phyloP scores from a whole-genome alignment of 1,140 invertebrate genomes.

The Tetramorium parvispinum region DNA sequence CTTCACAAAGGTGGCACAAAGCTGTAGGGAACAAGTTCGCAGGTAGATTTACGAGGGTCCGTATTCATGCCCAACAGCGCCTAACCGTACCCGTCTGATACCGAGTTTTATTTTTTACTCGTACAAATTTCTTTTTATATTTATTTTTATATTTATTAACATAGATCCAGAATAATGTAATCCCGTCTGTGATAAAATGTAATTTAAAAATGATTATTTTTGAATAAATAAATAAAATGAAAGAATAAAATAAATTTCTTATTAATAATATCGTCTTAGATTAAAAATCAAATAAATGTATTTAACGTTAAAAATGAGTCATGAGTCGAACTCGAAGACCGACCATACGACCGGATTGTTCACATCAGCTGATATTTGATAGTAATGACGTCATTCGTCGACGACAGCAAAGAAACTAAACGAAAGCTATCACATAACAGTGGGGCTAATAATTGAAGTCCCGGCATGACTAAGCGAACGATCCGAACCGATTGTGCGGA shows the following conservation, averaged over 20 bases:
- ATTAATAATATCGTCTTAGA: background rate
- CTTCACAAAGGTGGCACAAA: slow-evolving; percentile 24
- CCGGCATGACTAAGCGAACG: slow-evolving; percentile 55
- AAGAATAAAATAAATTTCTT: background rate
- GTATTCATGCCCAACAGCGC: slow-evolving; percentile 31
- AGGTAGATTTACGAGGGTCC: slow-evolving; percentile 30
- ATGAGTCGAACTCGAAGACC: background rate
- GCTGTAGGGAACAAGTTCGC: slow-evolving; percentile 11
- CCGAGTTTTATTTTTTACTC: background rate
- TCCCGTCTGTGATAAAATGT: background rate
- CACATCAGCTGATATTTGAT: slow-evolving; percentile 53
- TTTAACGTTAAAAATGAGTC: background rate
- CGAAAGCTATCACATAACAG: slow-evolving; percentile 54
- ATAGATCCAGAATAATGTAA: background rate
- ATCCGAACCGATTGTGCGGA: slow-evolving; percentile 18
- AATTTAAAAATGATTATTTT: background rate
- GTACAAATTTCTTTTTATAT: background rate
- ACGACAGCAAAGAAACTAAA: slow-evolving; percentile 46
- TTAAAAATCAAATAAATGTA: background rate
- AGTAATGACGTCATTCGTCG: background rate
- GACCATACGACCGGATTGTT: background rate
- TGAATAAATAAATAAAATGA: background rate
- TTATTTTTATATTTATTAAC: slow-evolving; percentile 15
- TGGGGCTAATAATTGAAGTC: slow-evolving; percentile 55
- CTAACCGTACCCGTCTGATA: background rate